phyloP scores from a whole-genome alignment of 2,113 vertebrate species.

The Australoheros scitulus region DNA sequence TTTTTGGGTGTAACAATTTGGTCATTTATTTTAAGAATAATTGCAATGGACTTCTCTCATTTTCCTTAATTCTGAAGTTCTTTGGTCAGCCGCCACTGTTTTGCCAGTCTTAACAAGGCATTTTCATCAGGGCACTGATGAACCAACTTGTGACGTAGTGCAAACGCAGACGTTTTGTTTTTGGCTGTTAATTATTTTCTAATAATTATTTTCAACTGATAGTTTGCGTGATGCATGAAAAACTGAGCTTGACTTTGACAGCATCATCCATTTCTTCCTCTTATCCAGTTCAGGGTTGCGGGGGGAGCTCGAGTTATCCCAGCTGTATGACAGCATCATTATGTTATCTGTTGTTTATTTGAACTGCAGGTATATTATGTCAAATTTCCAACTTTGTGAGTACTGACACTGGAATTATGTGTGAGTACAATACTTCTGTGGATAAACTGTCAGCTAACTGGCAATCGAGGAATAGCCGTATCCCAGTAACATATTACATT shows the following conservation, averaged over 20 bases:
- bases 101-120: neutral
- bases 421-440: neutral
- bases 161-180: neutral
- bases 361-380: conserved; percentile 17
- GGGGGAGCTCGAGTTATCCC: neutral
- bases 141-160: neutral
- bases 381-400: conserved; percentile 15
- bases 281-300: neutral
- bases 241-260: neutral
- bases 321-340: neutral
- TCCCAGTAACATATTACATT: conserved; percentile 30
- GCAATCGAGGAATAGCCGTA: neutral
- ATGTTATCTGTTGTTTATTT: conserved; percentile 1
- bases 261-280: neutral
- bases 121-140: neutral
- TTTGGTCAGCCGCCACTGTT: neutral
- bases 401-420: neutral
- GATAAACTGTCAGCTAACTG: conserved; percentile 46
- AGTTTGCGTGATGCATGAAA: neutral
- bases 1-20: conserved; percentile 3
- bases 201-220: neutral
- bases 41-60: neutral
- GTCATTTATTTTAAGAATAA: conserved; percentile 8
- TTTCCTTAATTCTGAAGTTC: neutral
- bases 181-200: neutral